Evolutionary conservation across 2,113 vertebrate species (phyloP).

Genomic region (Rhinichthys klamathensis): DNA sequence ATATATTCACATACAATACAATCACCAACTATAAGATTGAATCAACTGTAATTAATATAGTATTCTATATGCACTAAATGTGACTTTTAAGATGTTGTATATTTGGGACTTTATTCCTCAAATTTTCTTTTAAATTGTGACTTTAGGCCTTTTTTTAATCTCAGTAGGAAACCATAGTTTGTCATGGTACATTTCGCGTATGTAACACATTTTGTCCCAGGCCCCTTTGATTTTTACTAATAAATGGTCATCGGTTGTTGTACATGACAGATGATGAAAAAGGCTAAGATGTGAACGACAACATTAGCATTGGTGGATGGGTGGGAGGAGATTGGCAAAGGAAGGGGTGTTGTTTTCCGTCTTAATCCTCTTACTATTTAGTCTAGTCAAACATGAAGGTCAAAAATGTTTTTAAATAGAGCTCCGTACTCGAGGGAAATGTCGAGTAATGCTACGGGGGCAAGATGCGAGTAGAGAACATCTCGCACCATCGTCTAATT

Average conservation of each 20-base stretch:
- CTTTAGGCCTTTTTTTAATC: too few species aligned
- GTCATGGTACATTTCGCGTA: too few species aligned
- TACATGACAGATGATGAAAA: neutral
- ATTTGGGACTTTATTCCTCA: too few species aligned
- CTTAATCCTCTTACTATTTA: conserved; percentile 25
- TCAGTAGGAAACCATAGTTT: too few species aligned
- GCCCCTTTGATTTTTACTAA: neutral
- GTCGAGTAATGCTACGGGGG: neutral
- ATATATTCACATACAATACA: too few species aligned
- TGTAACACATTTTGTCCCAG: too few species aligned
- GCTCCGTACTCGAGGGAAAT: conserved; percentile 36
- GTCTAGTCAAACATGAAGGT: conserved; percentile 38
- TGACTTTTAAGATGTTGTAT: too few species aligned
- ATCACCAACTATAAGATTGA: too few species aligned
- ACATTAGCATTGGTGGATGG: neutral
- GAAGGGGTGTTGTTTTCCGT: neutral
- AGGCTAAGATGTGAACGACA: neutral
- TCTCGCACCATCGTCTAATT: conserved; percentile 2
- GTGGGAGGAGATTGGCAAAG: neutral
- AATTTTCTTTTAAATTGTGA: too few species aligned
- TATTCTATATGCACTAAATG: too few species aligned
- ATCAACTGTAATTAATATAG: too few species aligned
- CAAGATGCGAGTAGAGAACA: neutral
- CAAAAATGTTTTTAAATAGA: conserved; percentile 39
- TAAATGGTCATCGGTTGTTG: neutral